Evolutionary conservation across 2,113 vertebrate genomes (phyloP).

Genomic region (Crotalus tigris): DNA sequence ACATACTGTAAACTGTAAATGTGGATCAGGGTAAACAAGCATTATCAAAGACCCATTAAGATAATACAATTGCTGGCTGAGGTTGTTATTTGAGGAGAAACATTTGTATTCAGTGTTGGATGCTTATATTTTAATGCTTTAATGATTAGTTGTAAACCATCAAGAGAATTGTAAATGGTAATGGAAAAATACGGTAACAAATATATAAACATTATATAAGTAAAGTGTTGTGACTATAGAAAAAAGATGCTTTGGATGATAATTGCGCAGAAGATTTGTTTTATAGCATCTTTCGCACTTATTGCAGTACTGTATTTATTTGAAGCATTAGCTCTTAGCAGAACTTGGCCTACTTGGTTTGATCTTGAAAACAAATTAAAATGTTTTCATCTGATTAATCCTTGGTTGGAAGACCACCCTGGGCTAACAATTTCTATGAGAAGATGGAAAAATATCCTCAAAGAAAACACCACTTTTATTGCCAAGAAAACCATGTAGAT

Average conservation of each 20-base stretch:
- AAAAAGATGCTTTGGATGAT: not conserved
- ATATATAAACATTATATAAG: not conserved
- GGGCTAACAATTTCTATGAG: not conserved
- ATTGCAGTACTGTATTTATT: not conserved
- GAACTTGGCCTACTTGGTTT: not conserved
- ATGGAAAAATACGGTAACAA: not conserved
- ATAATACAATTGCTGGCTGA: not conserved
- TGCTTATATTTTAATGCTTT: not conserved
- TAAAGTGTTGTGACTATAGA: not conserved
- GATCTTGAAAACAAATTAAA: not conserved
- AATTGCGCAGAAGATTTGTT: not conserved
- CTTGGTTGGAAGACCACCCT: not conserved
- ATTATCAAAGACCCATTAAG: constrained; percentile 8
- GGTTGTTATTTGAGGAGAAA: not conserved
- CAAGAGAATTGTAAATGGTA: not conserved
- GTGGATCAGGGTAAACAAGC: constrained; percentile 21
- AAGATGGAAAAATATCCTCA: not conserved
- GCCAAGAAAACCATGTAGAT: not conserved
- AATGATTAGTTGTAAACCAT: not conserved
- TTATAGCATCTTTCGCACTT: not conserved
- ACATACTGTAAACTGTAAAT: not conserved
- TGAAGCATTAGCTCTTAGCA: not conserved
- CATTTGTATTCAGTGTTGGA: not conserved
- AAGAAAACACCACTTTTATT: not conserved
- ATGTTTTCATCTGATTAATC: not conserved